Evolutionary conservation across 2,113 vertebrate species (phyloP).

Genomic region (Aptenodytes forsteri): DNA sequence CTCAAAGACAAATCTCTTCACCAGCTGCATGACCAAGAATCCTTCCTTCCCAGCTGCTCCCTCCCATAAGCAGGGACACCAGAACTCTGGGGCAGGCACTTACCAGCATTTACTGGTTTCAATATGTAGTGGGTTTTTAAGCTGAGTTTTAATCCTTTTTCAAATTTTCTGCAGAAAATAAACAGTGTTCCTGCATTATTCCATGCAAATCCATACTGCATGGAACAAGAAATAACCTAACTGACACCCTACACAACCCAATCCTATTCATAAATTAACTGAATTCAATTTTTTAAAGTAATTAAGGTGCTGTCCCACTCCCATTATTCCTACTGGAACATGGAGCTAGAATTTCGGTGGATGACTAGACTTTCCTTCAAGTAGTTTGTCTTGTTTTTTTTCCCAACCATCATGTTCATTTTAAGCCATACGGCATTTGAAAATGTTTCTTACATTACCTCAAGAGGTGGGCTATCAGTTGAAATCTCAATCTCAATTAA

Average conservation of each 20-base stretch:
- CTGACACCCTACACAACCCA: not conserved
- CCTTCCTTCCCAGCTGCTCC: not conserved
- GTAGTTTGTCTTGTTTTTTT: not conserved
- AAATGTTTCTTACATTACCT: not conserved
- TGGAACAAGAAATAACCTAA: not conserved
- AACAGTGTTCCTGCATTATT: not conserved
- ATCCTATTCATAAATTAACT: not conserved
- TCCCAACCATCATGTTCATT: not conserved
- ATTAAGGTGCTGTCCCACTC: not conserved
- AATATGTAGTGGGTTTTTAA: not conserved
- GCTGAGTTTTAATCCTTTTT: not conserved
- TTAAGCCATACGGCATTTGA: not conserved
- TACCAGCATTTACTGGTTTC: not conserved
- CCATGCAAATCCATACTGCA: not conserved
- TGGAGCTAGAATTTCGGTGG: not conserved
- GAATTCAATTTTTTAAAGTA: not conserved
- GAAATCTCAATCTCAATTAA: slow-evolving; percentile 7
- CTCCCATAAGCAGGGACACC: not conserved
- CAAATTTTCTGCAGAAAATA: not conserved
- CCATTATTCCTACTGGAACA: not conserved
- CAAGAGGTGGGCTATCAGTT: not conserved
- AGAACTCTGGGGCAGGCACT: not conserved
- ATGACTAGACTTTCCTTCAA: not conserved
- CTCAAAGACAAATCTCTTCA: not conserved
- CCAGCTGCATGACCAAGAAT: not conserved